phyloP scores from a whole-genome alignment of 2,797 vertebrate species.

The Sebastes minor region DNA sequence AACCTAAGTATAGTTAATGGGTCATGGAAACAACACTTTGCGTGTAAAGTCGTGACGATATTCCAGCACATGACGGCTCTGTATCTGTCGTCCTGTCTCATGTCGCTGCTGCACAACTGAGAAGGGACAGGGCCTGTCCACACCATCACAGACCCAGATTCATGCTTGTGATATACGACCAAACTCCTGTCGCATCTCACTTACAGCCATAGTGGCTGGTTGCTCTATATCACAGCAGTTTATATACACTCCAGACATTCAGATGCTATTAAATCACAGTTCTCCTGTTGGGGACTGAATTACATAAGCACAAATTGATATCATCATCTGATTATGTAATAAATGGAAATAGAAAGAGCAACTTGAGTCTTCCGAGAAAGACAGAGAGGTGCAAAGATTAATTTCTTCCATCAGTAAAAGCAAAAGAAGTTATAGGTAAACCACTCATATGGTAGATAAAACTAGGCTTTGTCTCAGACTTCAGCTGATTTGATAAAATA shows the following conservation, averaged over 20 bases:
- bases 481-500: too few species aligned
- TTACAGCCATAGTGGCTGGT: not conserved
- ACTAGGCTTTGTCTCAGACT: not conserved
- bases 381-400: not conserved
- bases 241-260: not conserved
- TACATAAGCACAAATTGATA: constrained; percentile 21
- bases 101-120: constrained; percentile 5
- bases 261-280: not conserved
- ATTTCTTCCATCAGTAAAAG: not conserved
- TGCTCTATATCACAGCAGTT: not conserved
- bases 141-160: constrained; percentile 38
- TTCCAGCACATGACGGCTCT: constrained; percentile 24
- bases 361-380: not conserved
- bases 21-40: constrained; percentile 29
- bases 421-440: not conserved
- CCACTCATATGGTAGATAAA: not conserved
- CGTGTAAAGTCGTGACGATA: constrained; percentile 10
- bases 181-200: not conserved
- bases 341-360: constrained; percentile 9
- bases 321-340: constrained; percentile 28
- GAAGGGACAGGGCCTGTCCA: constrained; percentile 3
- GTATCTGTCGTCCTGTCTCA: constrained; percentile 20
- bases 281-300: not conserved
- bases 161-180: constrained; percentile 15
- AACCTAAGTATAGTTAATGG: constrained; percentile 13